Conservation (phyloP, 35 echinoderm and acorn worm species). For the Stichopus chloronotus region DNA sequence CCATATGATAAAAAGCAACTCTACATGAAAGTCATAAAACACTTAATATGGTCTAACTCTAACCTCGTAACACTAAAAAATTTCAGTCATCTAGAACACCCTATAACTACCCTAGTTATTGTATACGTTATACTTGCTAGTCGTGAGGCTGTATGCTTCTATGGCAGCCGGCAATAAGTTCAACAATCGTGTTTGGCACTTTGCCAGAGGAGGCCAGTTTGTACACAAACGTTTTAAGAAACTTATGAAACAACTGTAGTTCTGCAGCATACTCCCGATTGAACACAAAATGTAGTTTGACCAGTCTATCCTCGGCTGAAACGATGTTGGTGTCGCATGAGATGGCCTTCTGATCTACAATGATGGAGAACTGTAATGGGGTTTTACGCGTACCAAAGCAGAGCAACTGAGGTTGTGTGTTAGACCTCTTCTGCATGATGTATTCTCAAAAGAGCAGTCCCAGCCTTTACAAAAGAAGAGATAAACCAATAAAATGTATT, state of each 20-base stretch:
- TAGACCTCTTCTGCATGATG: neutral
- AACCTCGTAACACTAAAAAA: no score
- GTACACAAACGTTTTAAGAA: neutral
- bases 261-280: neutral
- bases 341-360: neutral
- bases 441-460: neutral
- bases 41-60: no score
- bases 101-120: no score
- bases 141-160: neutral
- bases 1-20: no score
- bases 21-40: no score
- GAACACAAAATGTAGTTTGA: slow-evolving; percentile 2
- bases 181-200: neutral
- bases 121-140: no score
- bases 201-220: neutral
- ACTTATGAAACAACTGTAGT: neutral
- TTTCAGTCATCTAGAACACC: no score
- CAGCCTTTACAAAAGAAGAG: neutral
- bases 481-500: neutral
- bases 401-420: neutral
- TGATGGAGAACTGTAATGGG: neutral
- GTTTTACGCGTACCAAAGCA: neutral
- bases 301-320: neutral
- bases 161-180: neutral
- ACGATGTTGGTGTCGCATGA: neutral